Evolutionary conservation across 2,888 invertebrate species (phyloP), one percentile per base, ranked within the genome.

Genomic region (Amiota mariae): DNA sequence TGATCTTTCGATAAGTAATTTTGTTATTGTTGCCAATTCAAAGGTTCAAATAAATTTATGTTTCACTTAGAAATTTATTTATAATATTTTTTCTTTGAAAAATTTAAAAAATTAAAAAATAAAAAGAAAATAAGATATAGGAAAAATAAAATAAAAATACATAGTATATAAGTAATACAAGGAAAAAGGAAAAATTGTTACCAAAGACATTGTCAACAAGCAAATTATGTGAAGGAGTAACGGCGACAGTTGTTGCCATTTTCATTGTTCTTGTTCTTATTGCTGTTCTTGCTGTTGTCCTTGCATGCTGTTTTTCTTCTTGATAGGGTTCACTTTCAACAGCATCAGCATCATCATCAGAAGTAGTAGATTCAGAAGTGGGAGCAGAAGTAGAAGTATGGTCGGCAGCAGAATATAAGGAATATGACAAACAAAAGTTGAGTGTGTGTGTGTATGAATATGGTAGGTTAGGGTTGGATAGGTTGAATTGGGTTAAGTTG

Each of bases 141-240:
- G 15, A 18, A 20, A 20, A 8, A 15, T 3, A 72, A 61, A 46
- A 49, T 12, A 49, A 8, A 51, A 51, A 15, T 11, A 48, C n/a
- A n/a, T n/a, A n/a, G n/a, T 24, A 3, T 24, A 24, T 46, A 46
- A 9, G 3, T 46, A 12, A 6, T 24, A 46, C 15, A 51, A 61
- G 2, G 36, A 47, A 46, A 12, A 75, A 79, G 20, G 18, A 36
- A 36, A 36, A 59, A 18, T 20, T 12, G n/a, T 18, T n/a, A 61
- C 24, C 48, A 24, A 61, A 12, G 66, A 51, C 71, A 36, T 78
- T 79, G 74, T 81, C 84, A 78, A 76, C 85, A 76, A 77, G 82
- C 84, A 82, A 83, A 83, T 85, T 83, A 84, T 83, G 85, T 82
- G 82, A 80, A 76, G 78, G 36, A 48, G n/a, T 51, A 63, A 49